Evolutionary conservation across 2,888 invertebrate genomes (phyloP), one percentile per base, ranked within the genome.

Genomic region (Archips xylosteana): DNA sequence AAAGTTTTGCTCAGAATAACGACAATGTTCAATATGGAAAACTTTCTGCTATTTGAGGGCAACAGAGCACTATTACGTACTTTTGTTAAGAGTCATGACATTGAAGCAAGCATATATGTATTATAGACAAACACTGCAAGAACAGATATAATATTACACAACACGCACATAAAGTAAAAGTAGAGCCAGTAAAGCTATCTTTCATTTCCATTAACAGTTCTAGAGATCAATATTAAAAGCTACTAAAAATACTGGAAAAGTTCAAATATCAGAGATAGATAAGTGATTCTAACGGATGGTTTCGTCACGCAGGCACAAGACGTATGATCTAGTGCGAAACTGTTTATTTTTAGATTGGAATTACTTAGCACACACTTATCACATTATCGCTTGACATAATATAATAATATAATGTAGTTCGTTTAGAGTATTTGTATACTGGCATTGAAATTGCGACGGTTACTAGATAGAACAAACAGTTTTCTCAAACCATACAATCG

Each of bases 361-460:
- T 67, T 75, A 76, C 76, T 82, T 83, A 79, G 78, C 78, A 80
- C 77, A 78, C 77, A 80, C 77, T 81, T 83, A 82, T 78, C 83
- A 78, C 75, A 74, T 79, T 79, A 71, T 57, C 66, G 36, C 59
- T 63, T 54, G 67, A 61, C 78, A 75, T 36, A 76, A 76, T 69
- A 66, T 51, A 62, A 71, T 71, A 57, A 74, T 70, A 73, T 51
- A 47, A 51, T 23, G 23, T 36, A 65, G 42, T 70, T 73, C 73
- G 70, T 65, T 51, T 32, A 61, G 68, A 51, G n/a, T 32, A 68
- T 63, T 70, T 68, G 68, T 47, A 49, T 47, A 42, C n/a, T 47
- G 49, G 36, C 23, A 59, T 64, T 71, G 45, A 54, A 39, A 63
- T 13, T 68, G 62, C 47, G 49, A 66, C n/a, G 45, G 45, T 42